Conservation (phyloP, 2,113 vertebrate genomes). For the Myotis lucifugus region DNA sequence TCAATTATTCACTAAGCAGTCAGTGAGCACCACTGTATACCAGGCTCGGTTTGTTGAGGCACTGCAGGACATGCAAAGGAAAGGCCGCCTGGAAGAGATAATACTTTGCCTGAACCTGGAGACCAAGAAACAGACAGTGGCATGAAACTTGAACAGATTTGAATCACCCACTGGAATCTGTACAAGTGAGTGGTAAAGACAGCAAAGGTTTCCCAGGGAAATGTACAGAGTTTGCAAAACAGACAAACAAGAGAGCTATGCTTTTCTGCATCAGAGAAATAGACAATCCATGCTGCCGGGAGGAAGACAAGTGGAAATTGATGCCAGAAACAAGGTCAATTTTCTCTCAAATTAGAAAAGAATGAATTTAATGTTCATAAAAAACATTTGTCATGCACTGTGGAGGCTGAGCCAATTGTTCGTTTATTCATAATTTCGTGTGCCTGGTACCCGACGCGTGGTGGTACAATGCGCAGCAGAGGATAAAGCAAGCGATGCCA, state of each 20-base stretch:
- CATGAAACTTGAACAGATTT: neutral
- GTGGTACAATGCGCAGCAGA: neutral
- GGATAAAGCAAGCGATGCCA: neutral
- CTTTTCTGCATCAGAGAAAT: slow-evolving; percentile 28
- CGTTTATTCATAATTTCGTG: slow-evolving; percentile 66
- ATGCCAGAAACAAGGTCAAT: slow-evolving; percentile 62
- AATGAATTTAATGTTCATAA: slow-evolving; percentile 46
- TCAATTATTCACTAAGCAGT: neutral
- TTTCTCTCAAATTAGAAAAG: slow-evolving; percentile 55
- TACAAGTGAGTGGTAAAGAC: neutral
- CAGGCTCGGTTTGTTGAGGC: neutral
- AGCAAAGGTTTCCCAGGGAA: slow-evolving; percentile 9
- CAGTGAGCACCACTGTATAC: neutral
- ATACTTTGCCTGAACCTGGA: neutral
- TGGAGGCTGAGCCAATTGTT: slow-evolving; percentile 42
- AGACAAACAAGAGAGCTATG: neutral
- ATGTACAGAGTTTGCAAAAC: slow-evolving; percentile 29
- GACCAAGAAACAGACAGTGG: neutral
- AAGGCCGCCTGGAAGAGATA: no score
- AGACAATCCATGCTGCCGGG: neutral
- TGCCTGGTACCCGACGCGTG: slow-evolving; percentile 51
- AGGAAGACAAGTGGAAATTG: slow-evolving; percentile 54
- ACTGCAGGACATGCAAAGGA: neutral
- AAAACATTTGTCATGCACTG: slow-evolving; percentile 59
- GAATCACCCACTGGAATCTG: neutral